These are phyloP conservation scores for Meiosimyza decipiens DNA, from an alignment of 2,888 invertebrate genomes.

Conservation along the genomic window DNA sequence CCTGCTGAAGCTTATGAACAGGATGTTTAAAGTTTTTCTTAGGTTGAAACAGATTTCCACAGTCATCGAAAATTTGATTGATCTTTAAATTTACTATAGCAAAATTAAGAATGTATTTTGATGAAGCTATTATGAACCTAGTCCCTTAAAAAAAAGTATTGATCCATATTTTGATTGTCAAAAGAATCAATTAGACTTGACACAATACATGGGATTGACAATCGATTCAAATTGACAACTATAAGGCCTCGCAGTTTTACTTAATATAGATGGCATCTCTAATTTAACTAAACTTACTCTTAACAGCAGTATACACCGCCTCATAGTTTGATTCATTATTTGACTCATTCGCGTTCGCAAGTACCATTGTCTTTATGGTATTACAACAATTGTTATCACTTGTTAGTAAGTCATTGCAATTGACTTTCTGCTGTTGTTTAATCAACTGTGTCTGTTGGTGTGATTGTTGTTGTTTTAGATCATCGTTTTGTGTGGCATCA, in stretches of 20 bases:
- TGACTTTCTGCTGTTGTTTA: conserved; percentile 42
- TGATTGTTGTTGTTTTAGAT: conserved; percentile 34
- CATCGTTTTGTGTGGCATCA: conserved; percentile 34
- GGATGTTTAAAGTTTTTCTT: too few relatives aligned
- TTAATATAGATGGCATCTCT: background rate
- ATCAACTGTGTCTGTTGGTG: conserved; percentile 32
- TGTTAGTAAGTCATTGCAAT: conserved; percentile 47
- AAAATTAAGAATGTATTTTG: too few relatives aligned
- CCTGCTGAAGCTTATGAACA: too few relatives aligned
- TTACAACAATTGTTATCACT: conserved; percentile 50
- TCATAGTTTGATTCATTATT: conserved; percentile 53
- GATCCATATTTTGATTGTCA: too few relatives aligned
- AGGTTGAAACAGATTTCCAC: too few relatives aligned
- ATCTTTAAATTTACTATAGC: too few relatives aligned
- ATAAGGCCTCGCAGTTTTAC: too few relatives aligned
- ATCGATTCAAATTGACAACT: background rate
- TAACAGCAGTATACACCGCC: conserved; percentile 57
- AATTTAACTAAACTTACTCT: conserved; percentile 46
- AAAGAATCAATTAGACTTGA: too few relatives aligned
- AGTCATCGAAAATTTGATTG: too few relatives aligned
- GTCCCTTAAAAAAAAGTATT: too few relatives aligned
- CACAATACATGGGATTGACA: too few relatives aligned
- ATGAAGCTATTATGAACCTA: too few relatives aligned
- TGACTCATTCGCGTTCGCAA: conserved; percentile 45
- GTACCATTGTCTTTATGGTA: conserved; percentile 37